These are phyloP conservation scores for Montipora capitata DNA, from an alignment of 92 coral and sea anemone genomes.

Conservation along the genomic window DNA sequence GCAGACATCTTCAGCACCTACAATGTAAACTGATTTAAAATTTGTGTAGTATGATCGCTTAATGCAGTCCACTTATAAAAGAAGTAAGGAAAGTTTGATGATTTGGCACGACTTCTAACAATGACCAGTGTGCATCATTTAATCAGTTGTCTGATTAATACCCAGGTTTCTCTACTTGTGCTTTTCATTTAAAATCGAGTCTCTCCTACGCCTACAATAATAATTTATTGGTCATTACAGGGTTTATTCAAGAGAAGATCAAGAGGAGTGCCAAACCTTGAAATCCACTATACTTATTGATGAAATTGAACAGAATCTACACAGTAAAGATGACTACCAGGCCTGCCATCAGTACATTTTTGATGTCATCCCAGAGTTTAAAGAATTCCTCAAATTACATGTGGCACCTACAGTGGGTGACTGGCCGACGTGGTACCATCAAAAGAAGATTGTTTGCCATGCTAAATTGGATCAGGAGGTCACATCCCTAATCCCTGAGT, in stretches of 20 bases:
- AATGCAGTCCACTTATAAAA: too few species aligned
- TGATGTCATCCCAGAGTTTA: constrained; percentile 62
- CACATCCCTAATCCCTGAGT: constrained; percentile 57
- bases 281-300: constrained; percentile 65
- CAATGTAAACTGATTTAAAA: too few species aligned
- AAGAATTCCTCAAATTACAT: constrained; percentile 25
- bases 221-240: constrained; percentile 25
- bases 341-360: constrained; percentile 52
- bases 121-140: too few species aligned
- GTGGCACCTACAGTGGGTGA: constrained; percentile 47
- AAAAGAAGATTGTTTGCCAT: constrained; percentile 52
- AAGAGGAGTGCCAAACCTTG: constrained; percentile 54
- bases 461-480: constrained; percentile 27
- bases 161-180: too few species aligned
- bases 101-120: too few species aligned
- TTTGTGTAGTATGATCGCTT: too few species aligned
- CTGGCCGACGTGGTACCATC: constrained; percentile 75
- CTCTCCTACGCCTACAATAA: too few species aligned
- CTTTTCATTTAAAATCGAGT: too few species aligned
- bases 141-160: too few species aligned
- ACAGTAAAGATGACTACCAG: constrained; percentile 59
- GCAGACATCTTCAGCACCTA: too few species aligned
- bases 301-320: constrained; percentile 69
- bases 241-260: constrained; percentile 72
- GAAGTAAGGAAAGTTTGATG: too few species aligned